Base-by-base conservation (phyloP, 2,888 invertebrate genomes). In the Byasa hedistus region DNA sequence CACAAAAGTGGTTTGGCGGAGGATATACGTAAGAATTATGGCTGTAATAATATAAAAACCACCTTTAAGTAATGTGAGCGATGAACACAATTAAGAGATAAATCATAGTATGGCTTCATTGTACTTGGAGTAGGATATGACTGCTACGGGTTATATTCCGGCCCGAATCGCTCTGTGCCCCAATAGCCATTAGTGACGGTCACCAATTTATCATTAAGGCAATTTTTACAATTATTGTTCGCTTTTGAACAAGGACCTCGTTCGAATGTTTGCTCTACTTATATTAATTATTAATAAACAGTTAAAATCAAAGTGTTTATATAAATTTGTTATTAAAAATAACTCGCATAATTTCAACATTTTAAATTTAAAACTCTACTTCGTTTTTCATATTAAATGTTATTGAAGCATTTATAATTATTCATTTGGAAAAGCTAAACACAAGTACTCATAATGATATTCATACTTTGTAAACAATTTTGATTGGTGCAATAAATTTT, bases 171-270 rank as follows among this genome's bases (percentile, higher is more conserved):
- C 86, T 84, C 86, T 82, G 76, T 84, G 83, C 85, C 85, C 84
- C 81, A 82, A 79, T 79, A 77, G 79, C 87, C 86, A 89, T 90
- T 89, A 85, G 87, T 80, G 88, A 87, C 84, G 89, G 86, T 89
- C 86, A 87, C 89, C 91, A 91, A 91, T 91, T 89, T 91, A 91
- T 91, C 91, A 91, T 91, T 91, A 91, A 81, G 87, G 85, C 91
- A 86, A 91, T 91, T 91, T 91, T 91, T 89, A 87, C 89, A 89
- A 89, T 91, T 86, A 89, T 88, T 89, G 89, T 88, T 87, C 82
- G 85, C 83, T 84, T 82, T 85, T 83, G 80, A 72, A 73, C 72
- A 69, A 70, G 64, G 64, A 70, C 66, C 61, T 64, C 57, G 69
- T 4, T 69, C 44, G 48, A 73, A 70, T 80, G 68, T 74, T 75